A percentile compares a stretch with the other conserved stretches of the same genome.
phyloP scores from a whole-genome alignment of 2,888 invertebrate species.

The Odontocolon sp. region DNA sequence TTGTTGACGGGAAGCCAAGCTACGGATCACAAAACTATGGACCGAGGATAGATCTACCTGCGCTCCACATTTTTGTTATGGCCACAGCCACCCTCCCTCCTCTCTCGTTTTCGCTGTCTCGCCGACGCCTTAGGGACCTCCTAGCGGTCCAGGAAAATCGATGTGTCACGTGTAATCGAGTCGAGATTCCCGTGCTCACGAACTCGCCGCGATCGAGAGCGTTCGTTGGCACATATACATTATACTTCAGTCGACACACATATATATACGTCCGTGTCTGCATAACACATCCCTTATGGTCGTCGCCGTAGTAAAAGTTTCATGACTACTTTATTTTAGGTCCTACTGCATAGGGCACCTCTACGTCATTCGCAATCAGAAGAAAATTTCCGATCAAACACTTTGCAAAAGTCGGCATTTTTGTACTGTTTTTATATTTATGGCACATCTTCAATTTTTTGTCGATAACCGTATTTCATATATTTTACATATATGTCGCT shows the following conservation, averaged over 20 bases:
- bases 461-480: too few relatives aligned
- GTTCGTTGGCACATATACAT: background rate
- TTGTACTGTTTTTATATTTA: too few relatives aligned
- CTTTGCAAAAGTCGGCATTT: too few relatives aligned
- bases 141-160: conserved; percentile 18
- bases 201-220: conserved; percentile 28
- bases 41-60: background rate
- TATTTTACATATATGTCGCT: too few relatives aligned
- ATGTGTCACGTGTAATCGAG: conserved; percentile 54
- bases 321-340: too few relatives aligned
- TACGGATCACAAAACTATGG: background rate
- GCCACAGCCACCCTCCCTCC: background rate
- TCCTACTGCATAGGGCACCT: too few relatives aligned
- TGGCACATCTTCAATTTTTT: too few relatives aligned
- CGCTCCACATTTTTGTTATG: conserved; percentile 22
- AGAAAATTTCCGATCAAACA: too few relatives aligned
- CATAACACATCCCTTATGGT: too few relatives aligned
- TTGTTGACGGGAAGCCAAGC: conserved; percentile 14
- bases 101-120: conserved; percentile 16
- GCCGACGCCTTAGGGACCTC: background rate
- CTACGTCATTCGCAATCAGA: too few relatives aligned
- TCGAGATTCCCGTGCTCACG: conserved; percentile 41
- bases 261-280: too few relatives aligned
- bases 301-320: too few relatives aligned
- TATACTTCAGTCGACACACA: background rate